Evolutionary conservation across 2,888 invertebrate genomes (phyloP), one percentile per base, ranked within the genome.

Genomic region (Tyria jacobaeae): DNA sequence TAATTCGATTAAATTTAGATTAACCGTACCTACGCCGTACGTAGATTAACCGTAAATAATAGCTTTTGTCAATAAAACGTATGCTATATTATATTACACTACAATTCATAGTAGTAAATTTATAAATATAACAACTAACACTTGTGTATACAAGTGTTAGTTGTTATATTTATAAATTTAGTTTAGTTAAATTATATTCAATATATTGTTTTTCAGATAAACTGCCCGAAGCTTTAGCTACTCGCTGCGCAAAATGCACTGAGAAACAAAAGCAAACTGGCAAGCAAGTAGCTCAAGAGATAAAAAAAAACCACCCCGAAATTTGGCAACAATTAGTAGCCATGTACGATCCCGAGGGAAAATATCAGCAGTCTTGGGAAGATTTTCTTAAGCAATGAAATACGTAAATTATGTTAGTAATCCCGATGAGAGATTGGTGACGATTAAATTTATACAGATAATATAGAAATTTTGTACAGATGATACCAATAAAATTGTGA

Each of bases 191-290:
- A 31, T 21, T 44, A 44, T 44, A 12, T 44, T 21, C 4, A 21
- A 4, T 12, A 21, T 44, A 1, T 31, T 7, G 6, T 52, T 57
- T 58, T 64, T 37, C 87, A 96, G 96, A 95, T 55, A 95, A 95
- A 76, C 88, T 97, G 62, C 96, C 96, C 0, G 96, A 96, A 84
- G 96, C 96, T 5, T 92, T 96, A 49, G 92, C 90, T 75, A 96
- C 95, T 14, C 93, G 95, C 53, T 97, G 97, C 83, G 92, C 90
- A 17, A 96, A 96, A 85, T 97, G 96, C 80, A 95, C 95, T 6
- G 95, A 95, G 54, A 96, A 94, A 71, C 96, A 96, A 82, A 96
- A 95, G 78, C 85, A 92, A 75, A 95, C 95, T 56, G 95, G 96
- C 3, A 95, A 95, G 68, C 94, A 93, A 64, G 92, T 96, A n/a